phyloP scores from a whole-genome alignment of 2,797 vertebrate species.

The Lepus townsendii region DNA sequence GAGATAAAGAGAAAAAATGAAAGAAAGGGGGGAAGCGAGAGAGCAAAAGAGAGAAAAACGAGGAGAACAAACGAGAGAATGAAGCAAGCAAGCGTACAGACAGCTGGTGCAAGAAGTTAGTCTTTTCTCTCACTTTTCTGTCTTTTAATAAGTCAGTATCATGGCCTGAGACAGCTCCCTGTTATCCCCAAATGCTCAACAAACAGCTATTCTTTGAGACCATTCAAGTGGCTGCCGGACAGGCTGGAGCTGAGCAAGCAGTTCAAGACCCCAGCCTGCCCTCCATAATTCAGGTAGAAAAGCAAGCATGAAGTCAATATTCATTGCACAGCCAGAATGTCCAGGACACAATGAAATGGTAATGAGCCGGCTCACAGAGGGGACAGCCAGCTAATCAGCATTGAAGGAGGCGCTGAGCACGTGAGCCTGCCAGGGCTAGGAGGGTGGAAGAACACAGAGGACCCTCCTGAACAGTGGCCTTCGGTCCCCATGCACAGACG shows the following conservation, averaged over 20 bases:
- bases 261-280: constrained; percentile 83
- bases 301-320: constrained; percentile 92
- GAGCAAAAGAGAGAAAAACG: neutral
- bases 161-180: constrained; percentile 88
- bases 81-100: constrained; percentile 47
- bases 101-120: constrained; percentile 87
- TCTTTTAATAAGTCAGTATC: constrained; percentile 90
- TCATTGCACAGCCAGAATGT: constrained; percentile 85
- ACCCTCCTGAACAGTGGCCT: constrained; percentile 79
- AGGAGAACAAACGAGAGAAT: neutral
- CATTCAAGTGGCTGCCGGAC: constrained; percentile 89
- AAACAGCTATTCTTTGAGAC: constrained; percentile 90
- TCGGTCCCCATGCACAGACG: constrained; percentile 85
- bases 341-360: constrained; percentile 89
- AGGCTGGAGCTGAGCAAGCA: constrained; percentile 86
- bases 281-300: constrained; percentile 91
- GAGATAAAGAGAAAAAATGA: neutral
- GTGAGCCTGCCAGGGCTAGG: constrained; percentile 82
- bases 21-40: neutral
- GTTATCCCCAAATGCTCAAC: constrained; percentile 89
- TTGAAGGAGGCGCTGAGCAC: constrained; percentile 87
- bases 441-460: constrained; percentile 81
- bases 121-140: constrained; percentile 84
- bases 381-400: constrained; percentile 85
- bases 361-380: constrained; percentile 89